A percentile compares a stretch with the other conserved stretches of the same genome.
Evolutionary conservation across 2,888 invertebrate species (phyloP).

Genomic region (Tiliacea citrago): DNA sequence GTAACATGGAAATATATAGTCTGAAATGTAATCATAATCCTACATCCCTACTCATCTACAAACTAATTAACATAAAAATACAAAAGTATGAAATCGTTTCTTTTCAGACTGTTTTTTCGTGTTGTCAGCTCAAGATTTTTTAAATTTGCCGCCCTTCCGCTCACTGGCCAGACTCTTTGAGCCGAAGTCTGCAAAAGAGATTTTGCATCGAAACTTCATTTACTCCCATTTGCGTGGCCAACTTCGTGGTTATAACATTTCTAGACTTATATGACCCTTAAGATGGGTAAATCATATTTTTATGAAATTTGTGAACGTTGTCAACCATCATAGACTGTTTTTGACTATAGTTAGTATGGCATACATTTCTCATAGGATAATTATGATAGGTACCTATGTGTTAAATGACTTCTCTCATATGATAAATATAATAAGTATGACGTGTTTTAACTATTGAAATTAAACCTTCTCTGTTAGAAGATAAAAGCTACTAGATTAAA

Average conservation of each 20-base stretch:
- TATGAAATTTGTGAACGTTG: background rate
- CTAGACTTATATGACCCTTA: background rate
- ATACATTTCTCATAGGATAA: constrained; percentile 3
- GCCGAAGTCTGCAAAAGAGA: background rate
- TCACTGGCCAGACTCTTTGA: background rate
- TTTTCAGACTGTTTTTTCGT: no score
- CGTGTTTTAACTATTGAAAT: background rate
- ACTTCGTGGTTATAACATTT: background rate
- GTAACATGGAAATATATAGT: no score
- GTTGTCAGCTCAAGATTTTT: no score
- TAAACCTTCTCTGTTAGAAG: background rate
- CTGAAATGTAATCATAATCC: no score
- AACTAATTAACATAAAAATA: no score
- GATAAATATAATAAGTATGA: background rate
- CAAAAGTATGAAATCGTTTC: no score
- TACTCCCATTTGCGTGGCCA: constrained; percentile 1
- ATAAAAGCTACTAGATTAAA: constrained; percentile 10
- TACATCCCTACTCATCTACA: no score
- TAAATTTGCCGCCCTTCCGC: no score
- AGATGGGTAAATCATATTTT: background rate
- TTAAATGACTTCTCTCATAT: background rate
- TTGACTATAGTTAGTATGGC: background rate
- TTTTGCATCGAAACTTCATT: background rate
- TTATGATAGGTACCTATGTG: background rate
- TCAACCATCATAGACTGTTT: constrained; percentile 4